Evolutionary conservation across 2,797 vertebrate species (phyloP).

Genomic region (Poecilia gillii): DNA sequence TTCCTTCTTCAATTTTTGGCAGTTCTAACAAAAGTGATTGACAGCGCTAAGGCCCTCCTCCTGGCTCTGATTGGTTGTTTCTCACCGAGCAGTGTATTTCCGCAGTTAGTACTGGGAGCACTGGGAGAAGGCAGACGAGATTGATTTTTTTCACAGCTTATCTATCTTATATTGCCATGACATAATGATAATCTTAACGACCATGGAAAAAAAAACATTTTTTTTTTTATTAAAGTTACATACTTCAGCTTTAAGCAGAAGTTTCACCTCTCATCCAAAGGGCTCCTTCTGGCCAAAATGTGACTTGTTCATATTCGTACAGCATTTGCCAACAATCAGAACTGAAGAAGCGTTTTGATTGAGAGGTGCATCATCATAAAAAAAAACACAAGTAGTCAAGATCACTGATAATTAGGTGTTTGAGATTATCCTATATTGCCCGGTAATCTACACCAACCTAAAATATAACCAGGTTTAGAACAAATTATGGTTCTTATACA

Average conservation of each 20-base stretch:
- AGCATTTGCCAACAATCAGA: background rate
- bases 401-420: background rate
- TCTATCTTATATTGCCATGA: no score
- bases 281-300: background rate
- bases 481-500: background rate
- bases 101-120: no score
- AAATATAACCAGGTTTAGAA: background rate
- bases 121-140: no score
- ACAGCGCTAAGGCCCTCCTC: no score
- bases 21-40: no score
- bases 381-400: background rate
- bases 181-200: no score
- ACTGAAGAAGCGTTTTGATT: background rate
- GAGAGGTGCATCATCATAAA: background rate
- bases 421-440: background rate
- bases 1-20: background rate
- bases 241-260: background rate
- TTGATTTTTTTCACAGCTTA: no score
- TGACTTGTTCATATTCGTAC: background rate
- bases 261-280: background rate
- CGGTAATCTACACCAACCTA: background rate
- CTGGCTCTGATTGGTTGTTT: no score
- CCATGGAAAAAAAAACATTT: no score
- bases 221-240: no score
- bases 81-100: no score